Base-by-base conservation (phyloP, 2,797 vertebrate species). In the Characodon lateralis region DNA sequence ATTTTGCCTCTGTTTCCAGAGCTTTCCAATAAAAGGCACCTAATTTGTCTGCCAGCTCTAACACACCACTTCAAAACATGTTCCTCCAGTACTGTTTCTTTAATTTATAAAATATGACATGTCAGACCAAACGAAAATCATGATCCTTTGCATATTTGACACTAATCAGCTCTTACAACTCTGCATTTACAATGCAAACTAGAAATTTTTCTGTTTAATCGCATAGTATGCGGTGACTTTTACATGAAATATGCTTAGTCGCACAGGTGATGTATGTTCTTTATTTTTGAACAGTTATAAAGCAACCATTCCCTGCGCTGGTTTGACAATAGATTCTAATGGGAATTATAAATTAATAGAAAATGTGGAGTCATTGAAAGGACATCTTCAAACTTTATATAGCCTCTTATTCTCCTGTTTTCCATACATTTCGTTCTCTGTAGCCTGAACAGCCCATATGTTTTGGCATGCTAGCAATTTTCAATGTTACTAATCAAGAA, bases 101-200 rank as follows among this genome's bases (percentile, higher is more conserved):
- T 35, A 4, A 35, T 35, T 35, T 35, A 35, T 35, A 35, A 35
- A 35, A 35, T 35, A 35, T 35, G 35, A 35, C 35, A 35, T 35
- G 35, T 35, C 35, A 35, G 35, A 35, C 35, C 35, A 35, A 35
- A 35, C 4, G 35, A 35, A 35, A 35, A 35, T 35, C 35, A 35
- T 35, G 35, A 35, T 35, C 35, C 43, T 46, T 70, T 66, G 56
- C n/a, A 68, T 13, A 73, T 59, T 31, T 73, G 43, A 81, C 78
- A 61, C 16, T 16, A 66, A 76, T 78, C 59, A 46, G 43, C 50
- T 73, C 63, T 51, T 22, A 70, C 16, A 53, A 69, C 9, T 14
- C 5, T 50, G 9, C 26, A 77, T 56, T n/a, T 74, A 68, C 48
- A 51, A 72, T 31, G 69, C 73, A 71, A 24, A 71, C 59, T 35